Percentiles rank a stretch among this genome's conserved stretches.
Conservation (phyloP, 2,113 vertebrate genomes). For the Bubo bubo region DNA sequence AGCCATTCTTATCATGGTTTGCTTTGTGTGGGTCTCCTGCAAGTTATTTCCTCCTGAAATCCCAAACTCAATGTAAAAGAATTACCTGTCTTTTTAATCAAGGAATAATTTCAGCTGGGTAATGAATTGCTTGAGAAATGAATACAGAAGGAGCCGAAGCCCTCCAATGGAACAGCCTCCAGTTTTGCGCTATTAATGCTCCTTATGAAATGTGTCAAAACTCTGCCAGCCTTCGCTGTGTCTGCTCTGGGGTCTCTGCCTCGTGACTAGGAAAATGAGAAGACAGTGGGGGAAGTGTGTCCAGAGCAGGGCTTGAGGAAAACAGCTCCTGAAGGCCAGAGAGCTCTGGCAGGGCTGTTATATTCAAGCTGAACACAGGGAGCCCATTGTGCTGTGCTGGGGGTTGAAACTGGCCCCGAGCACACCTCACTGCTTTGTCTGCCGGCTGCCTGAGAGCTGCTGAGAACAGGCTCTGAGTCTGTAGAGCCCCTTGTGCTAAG, state of each 20-base stretch:
- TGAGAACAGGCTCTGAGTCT: not conserved
- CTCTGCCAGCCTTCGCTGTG: not conserved
- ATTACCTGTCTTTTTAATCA: not conserved
- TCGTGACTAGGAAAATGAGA: not conserved
- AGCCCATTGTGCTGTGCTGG: not conserved
- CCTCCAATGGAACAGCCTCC: not conserved
- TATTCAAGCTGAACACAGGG: not conserved
- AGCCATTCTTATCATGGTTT: not conserved
- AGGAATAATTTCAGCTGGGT: not conserved
- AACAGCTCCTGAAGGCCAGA: not conserved
- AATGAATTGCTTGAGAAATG: not conserved
- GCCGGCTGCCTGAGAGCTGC: not conserved
- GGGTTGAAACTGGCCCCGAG: not conserved
- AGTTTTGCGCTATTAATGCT: not conserved
- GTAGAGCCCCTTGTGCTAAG: not conserved
- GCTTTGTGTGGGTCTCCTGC: not conserved
- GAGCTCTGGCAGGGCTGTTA: not conserved
- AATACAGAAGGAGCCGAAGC: not conserved
- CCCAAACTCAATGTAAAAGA: not conserved
- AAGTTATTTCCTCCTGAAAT: not conserved
- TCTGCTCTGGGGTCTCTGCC: not conserved
- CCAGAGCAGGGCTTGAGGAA: not conserved
- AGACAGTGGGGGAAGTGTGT: accelerated
- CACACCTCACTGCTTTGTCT: not conserved
- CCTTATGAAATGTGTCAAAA: not conserved